Percentiles rank a stretch among this genome's conserved stretches.
phyloP scores from a whole-genome alignment of 2,797 vertebrate genomes.

The Botia kubotai region DNA sequence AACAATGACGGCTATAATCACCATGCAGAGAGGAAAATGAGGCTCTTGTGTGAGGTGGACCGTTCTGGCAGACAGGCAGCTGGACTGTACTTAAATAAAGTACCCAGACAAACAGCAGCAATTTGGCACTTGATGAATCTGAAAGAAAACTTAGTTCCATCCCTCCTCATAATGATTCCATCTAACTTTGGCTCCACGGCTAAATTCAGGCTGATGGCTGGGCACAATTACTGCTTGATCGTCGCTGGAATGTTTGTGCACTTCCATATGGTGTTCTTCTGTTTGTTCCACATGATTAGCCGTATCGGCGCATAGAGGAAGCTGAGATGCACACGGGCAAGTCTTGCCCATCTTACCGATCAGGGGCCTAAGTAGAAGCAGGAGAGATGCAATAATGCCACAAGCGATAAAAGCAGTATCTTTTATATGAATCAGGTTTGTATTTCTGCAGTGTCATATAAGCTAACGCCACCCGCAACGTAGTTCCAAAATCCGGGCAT shows the following conservation, averaged over 20 bases:
- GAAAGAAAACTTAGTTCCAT: conserved; percentile 62
- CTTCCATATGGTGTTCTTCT: conserved; percentile 58
- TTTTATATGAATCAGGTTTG: background rate
- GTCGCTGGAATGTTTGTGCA: conserved; percentile 54
- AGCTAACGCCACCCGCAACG: background rate
- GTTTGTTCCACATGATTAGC: conserved; percentile 29
- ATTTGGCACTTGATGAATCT: conserved; percentile 71
- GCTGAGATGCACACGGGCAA: background rate
- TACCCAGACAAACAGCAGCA: conserved; percentile 63
- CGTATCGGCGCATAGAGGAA: conserved; percentile 8
- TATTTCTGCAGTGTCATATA: background rate
- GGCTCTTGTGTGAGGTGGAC: conserved; percentile 19
- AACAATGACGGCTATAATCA: conserved; percentile 15
- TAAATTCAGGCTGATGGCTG: conserved; percentile 51
- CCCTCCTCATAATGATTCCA: conserved; percentile 52
- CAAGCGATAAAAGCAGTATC: background rate
- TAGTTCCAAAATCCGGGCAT: background rate
- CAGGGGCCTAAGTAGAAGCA: background rate
- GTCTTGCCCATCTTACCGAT: background rate
- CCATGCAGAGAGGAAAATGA: background rate
- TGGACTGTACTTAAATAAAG: conserved; percentile 65
- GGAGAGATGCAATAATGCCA: background rate
- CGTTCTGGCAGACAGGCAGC: conserved; percentile 60
- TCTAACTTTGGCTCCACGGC: conserved; percentile 44
- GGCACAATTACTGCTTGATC: conserved; percentile 58